Base-by-base conservation (phyloP, 2,797 vertebrate genomes). In the Phrynocephalus forsythii region DNA sequence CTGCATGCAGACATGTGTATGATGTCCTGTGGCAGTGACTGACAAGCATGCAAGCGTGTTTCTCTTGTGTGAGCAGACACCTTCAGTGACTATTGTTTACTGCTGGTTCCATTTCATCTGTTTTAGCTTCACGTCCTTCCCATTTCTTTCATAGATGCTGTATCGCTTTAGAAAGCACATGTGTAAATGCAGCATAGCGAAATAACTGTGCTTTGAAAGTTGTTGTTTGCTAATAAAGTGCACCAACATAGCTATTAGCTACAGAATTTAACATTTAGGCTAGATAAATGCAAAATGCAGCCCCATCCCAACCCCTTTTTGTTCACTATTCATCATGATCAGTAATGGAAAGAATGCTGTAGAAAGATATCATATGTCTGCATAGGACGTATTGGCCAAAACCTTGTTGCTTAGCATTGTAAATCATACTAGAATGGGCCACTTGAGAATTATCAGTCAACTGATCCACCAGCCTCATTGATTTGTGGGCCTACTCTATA, bases 1-100 rank as follows among this genome's bases (percentile, higher is more conserved):
- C 95, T 96, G 96, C 90, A 93, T 86, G 6, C 83, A 88, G 88
- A 83, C 63, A 87, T 89, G 84, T 95, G 89, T 85, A 87, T 89
- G 77, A 68, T 91, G 86, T 93, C 87, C 28, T 66, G 16, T 87
- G 86, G 76, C 44, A 84, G 50, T 90, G 84, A 90, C 84, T 90
- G 88, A 86, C 30, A 48, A 93, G 95, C 95, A 93, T 95, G 95
- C 86, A 83, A 67, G 6, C 18, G 60, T 81, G 83, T 92, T 63
- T 93, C 85, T 91, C 82, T 91, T 91, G 24, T 88, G 67, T 92
- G 87, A 82, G 28, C 78, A 92, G 83, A 28, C 76, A 75, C 89
- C 9, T 63, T 28, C n/a, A 33, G 50, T 76, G 66, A 22, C 72
- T 22, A 20, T 1, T 1, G 75, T 87, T 88, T 85, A 44, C 30